phyloP scores from a whole-genome alignment of 30 jellyfish, hydroid and myxozoan genomes.

The Hydractinia echinata region DNA sequence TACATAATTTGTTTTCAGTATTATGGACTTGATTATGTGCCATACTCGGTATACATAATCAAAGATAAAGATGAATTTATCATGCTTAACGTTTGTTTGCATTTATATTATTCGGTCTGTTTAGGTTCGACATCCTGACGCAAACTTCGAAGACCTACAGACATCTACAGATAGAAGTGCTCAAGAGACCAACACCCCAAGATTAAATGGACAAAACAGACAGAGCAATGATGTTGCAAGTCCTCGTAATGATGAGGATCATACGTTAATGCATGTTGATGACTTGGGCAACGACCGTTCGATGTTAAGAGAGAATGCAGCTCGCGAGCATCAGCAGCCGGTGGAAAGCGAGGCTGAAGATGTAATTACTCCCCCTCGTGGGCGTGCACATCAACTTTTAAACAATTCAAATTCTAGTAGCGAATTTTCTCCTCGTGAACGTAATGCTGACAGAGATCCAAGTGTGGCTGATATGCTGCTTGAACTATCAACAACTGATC shows the following conservation, averaged over 20 bases:
- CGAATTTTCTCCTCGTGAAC: not conserved
- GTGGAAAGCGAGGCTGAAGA: conserved; percentile 16
- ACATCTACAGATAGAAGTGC: too few species aligned
- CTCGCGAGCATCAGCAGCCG: conserved; percentile 15
- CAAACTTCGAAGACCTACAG: too few species aligned
- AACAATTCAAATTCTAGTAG: not conserved
- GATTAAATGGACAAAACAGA: too few species aligned
- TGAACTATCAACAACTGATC: conserved; percentile 6
- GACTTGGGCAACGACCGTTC: not conserved
- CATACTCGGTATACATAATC: too few species aligned
- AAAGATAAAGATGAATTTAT: too few species aligned
- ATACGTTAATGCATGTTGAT: not conserved
- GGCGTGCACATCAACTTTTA: not conserved
- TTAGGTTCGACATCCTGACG: too few species aligned
- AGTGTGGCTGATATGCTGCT: conserved; percentile 13
- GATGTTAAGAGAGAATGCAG: not conserved
- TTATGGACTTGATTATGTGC: too few species aligned
- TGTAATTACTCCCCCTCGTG: not conserved
- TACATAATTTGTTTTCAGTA: too few species aligned
- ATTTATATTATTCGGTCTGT: too few species aligned
- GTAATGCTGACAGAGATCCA: not conserved
- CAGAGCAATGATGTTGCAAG: not conserved
- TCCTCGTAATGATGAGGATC: conserved; percentile 12
- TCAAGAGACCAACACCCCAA: too few species aligned
- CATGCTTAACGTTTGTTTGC: too few species aligned